Base-by-base conservation (phyloP, 2,797 vertebrate species). In the Sebastes melanostomus region DNA sequence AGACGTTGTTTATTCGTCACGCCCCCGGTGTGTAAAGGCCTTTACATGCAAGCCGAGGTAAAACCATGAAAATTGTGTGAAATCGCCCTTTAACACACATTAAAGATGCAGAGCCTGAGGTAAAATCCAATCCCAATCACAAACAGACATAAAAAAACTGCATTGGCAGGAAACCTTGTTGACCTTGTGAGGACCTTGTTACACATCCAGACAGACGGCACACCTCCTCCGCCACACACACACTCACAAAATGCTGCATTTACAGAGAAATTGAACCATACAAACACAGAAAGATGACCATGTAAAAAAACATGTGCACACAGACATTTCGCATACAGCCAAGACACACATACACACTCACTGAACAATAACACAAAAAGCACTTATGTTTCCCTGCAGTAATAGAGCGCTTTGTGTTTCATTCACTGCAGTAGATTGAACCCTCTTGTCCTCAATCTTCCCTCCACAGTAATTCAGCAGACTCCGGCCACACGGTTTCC, bases 361-460 rank as follows among this genome's bases (percentile, higher is more conserved):
- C 54, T 76, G 75, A 30, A 63, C 72, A 60, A 62, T 56, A 73
- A 67, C 77, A 78, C 69, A 71, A 58, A 72, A 73, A 77, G 42
- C 60, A 46, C 67, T 74, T 29, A 6, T 61, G 66, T 83, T 72
- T 82, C 52, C 29, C 72, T 22, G 59, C 54, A 77, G 75, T 73
- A 80, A 84, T 55, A 10, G 38, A 71, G 75, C 3, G n/a, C 61
- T 71, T 71, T 74, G 75, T 74, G 82, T 77, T 77, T 80, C 69
- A 25, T 80, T 81, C 66, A 34, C 56, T 25, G 70, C 16, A 66
- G 29, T n/a, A 74, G 75, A 86, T 82, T 81, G 75, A 87, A 82
- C 66, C 75, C 81, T 55, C 50, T 80, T 71, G 82, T 84, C 87
- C 79, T 81, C 86, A 66, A 69, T 77, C 77, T 77, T 66, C 30